Percentiles rank a stretch among this genome's conserved stretches.
These are phyloP conservation scores for Micrasema longulum DNA, from an alignment of 1,140 invertebrate genomes.

Conservation along the genomic window DNA sequence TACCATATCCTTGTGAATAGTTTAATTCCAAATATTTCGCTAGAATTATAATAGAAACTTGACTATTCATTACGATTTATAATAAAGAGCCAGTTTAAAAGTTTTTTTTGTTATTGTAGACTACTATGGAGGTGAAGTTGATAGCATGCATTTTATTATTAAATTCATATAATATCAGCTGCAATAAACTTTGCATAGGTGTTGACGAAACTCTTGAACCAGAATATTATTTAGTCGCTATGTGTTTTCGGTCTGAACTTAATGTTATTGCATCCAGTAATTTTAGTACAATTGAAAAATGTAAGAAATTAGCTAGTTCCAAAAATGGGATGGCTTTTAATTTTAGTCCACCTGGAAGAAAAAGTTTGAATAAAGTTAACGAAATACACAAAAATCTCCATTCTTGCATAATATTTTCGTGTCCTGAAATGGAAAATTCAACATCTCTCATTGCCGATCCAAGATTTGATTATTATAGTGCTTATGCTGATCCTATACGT, in stretches of 20 bases:
- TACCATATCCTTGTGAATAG: no score
- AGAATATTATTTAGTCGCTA: constrained; percentile 46
- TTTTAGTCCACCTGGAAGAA: constrained; percentile 64
- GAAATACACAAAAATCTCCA: constrained; percentile 51
- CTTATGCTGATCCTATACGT: constrained; percentile 68
- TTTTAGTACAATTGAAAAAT: constrained; percentile 63
- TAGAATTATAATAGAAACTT: no score
- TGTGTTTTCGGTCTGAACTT: constrained; percentile 41
- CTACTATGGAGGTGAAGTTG: neutral
- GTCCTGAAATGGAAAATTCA: constrained; percentile 70
- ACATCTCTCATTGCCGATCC: constrained; percentile 66
- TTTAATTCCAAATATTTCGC: no score
- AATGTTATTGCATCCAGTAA: constrained; percentile 52
- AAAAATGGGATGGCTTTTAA: constrained; percentile 75
- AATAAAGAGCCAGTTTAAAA: no score
- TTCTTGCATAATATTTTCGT: constrained; percentile 69
- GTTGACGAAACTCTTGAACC: neutral
- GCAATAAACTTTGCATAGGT: neutral
- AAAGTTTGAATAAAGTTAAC: constrained; percentile 28
- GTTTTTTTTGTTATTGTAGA: no score
- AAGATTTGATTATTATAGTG: constrained; percentile 72
- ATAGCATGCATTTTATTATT: neutral
- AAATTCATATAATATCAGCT: neutral
- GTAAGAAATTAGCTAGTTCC: constrained; percentile 68
- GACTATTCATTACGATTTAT: no score